Base-by-base conservation (phyloP, 2,797 vertebrate species). In the Gymnocypris eckloni region DNA sequence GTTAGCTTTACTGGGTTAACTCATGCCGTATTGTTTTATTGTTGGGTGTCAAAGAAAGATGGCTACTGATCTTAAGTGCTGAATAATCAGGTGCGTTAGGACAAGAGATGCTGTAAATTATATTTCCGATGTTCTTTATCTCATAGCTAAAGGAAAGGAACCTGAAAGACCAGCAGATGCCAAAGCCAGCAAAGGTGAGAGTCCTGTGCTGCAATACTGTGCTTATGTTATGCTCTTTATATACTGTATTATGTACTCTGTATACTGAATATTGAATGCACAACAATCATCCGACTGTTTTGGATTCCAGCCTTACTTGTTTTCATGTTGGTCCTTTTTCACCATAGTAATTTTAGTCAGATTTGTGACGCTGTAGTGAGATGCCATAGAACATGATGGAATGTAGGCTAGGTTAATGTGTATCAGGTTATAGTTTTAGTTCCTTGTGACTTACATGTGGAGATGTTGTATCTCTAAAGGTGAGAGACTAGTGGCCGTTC, bases 61-160 rank as follows among this genome's bases (percentile, higher is more conserved):
- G 15, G 33, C 28, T 67, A 33, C 56, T 48, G 9, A 64, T 45
- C 39, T 45, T 16, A 61, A 45, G 9, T 59, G 39, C 37, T 64
- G n/a, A 59, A 33, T 67, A 22, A 64, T 16, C 43, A 66, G 10
- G 59, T 25, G 33, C 64, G 2, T 66, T 15, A 5, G 43, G 13
- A 20, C 37, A 81, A 18, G 37, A 20, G 56, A 79, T 45, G 56
- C 22, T 33, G 25, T 72, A 13, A 83, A 64, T 80, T 1, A 72
- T 33, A 54, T 71, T 28, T 72, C 3, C 8, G 5, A 1, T 88
- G 82, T 22, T 90, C 71, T 85, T 78, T 92, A 71, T n/a, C 90
- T 95, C 89, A n/a, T 93, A 99, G 98, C 95, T 92, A 99, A 98
- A 97, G 95, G 96, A 95, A 99, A 96, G 96, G 98, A 99, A 93